Conservation (phyloP, 1,140 invertebrate species). For the Achroia grisella region DNA sequence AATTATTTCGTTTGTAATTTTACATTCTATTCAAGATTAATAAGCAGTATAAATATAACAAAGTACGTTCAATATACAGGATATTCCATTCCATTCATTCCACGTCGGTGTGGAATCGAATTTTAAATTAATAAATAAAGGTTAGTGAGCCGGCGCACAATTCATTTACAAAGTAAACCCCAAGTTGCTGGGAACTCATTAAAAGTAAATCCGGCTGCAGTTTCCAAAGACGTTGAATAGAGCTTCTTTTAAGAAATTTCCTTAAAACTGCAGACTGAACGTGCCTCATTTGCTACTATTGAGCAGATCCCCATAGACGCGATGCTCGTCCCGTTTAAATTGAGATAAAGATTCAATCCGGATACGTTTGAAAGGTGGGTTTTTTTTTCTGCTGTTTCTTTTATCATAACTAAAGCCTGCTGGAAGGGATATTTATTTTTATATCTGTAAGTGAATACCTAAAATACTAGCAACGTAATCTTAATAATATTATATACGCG, state of each 20-base stretch:
- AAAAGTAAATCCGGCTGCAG: constrained; percentile 68
- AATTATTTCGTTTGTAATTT: too few species aligned
- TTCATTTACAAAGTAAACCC: constrained; percentile 64
- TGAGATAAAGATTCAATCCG: constrained; percentile 34
- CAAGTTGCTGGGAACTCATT: constrained; percentile 68
- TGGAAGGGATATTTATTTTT: constrained; percentile 3
- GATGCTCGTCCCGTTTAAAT: constrained; percentile 26
- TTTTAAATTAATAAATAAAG: background rate
- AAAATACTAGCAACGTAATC: too few species aligned
- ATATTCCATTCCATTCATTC: background rate
- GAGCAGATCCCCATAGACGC: constrained; percentile 28
- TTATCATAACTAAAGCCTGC: too few species aligned
- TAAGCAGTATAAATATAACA: constrained; percentile 4
- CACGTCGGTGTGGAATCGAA: background rate
- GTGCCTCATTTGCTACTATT: constrained; percentile 68
- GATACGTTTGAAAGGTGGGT: constrained; percentile 14
- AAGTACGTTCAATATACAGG: background rate
- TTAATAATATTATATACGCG: too few species aligned
- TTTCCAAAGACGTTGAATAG: constrained; percentile 68
- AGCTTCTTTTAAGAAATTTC: constrained; percentile 65
- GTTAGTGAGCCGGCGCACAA: constrained; percentile 6
- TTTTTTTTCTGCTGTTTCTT: background rate
- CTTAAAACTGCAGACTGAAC: constrained; percentile 55
- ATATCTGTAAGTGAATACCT: constrained; percentile 2
- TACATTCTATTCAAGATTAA: too few species aligned